Evolutionary conservation across 2,113 vertebrate genomes (phyloP), one percentile per base, ranked within the genome.

Genomic region (Plotosus lineatus): DNA sequence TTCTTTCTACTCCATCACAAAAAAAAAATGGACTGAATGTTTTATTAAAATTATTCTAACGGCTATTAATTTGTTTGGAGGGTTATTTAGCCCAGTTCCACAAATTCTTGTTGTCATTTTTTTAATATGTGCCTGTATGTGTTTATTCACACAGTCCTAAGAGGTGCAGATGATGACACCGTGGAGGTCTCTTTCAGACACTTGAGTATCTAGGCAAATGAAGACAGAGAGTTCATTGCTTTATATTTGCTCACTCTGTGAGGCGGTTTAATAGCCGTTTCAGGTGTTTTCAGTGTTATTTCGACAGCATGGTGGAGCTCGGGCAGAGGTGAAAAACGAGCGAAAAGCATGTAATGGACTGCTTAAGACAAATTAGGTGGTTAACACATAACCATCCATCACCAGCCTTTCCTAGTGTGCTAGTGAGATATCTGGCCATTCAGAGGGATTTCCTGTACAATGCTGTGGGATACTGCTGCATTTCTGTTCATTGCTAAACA

Each of bases 341-440:
- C 15, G 3, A 21, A 56, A 11, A 78, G 75, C 19, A 73, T 26
- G 58, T 83, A 83, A 87, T 85, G 31, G 36, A 86, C 77, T 79
- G 82, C 81, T 80, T 53, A 85, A 85, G 77, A 89, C 77, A 83
- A 88, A 89, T 78, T 82, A 71, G 26, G 38, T 76, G 77, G 68
- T 58, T 58, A 65, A 79, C 40, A 53, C 51, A 79, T 85, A 31
- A 60, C 42, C 75, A 79, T 76, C 46, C 40, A 19, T 84, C 80
- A 82, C 44, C 38, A 33, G 69, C 66, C 55, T 31, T 9, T 53
- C 8, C 1, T 31, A 21, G 55, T 11, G 50, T 26, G 10, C 31
- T 60, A 56, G 72, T 48, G 26, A 44, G 78, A 14, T 48, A 31
- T 48, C 40, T 17, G 1, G 28, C 26, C 31, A 31, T 42, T 72